Evolutionary conservation across 1,140 invertebrate species (phyloP).

Genomic region (Orchesella cincta): DNA sequence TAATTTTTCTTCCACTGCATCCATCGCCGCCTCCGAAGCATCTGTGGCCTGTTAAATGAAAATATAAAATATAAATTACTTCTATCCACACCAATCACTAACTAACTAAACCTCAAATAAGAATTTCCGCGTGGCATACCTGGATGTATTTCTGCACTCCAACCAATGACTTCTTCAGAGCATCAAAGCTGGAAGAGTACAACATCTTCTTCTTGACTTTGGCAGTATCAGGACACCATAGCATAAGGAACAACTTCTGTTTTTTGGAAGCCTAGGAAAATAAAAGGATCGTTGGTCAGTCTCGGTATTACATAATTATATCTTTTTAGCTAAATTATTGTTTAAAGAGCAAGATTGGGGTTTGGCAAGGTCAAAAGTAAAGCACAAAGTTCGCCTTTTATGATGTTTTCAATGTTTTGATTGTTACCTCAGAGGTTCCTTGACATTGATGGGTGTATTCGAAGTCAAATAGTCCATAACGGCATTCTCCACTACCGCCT

Average conservation of each 20-base stretch:
- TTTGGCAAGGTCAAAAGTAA: too few relatives aligned
- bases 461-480: conserved; percentile 92
- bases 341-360: too few relatives aligned
- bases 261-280: conserved; percentile 76
- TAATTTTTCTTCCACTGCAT: conserved; percentile 88
- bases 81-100: background rate
- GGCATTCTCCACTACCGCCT: conserved; percentile 84
- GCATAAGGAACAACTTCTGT: conserved; percentile 94
- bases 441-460: conserved; percentile 94
- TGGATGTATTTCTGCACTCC: conserved; percentile 97
- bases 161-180: conserved; percentile 90
- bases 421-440: conserved; percentile 77
- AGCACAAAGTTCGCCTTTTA: too few relatives aligned
- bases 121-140: conserved; percentile 53
- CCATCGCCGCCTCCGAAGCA: conserved; percentile 84
- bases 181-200: conserved; percentile 95
- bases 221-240: conserved; percentile 94
- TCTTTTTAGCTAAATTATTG: too few relatives aligned
- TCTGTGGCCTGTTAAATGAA: conserved; percentile 71
- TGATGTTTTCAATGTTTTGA: too few relatives aligned
- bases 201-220: conserved; percentile 99
- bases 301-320: too few relatives aligned
- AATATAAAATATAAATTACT: conserved; percentile 34
- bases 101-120: background rate
- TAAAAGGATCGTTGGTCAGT: too few relatives aligned